Evolutionary conservation across 64 coral and sea anemone genomes (phyloP).

Genomic region (Dendrophyllia cribrosa): DNA sequence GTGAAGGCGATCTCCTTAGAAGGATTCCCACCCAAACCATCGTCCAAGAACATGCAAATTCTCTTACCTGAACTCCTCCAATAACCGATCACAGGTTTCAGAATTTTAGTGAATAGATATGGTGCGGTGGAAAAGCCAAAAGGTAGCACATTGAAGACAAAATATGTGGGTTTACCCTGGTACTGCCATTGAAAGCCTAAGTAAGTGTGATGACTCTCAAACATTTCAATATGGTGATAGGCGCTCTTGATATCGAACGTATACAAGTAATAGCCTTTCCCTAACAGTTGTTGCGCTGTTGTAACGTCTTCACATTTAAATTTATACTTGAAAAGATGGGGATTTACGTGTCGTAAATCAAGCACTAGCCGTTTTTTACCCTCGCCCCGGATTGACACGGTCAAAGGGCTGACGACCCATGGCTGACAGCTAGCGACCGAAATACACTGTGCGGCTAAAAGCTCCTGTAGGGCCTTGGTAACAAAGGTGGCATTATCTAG

Average conservation of each 20-base stretch:
- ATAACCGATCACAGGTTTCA: not conserved
- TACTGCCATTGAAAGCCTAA: not conserved
- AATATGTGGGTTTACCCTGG: not conserved
- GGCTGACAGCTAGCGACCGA: not conserved
- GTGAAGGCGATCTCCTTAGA: no score
- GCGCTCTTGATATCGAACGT: conserved; percentile 49
- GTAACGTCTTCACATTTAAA: conserved; percentile 45
- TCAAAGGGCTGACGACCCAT: conserved; percentile 38
- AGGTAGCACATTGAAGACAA: conserved; percentile 22
- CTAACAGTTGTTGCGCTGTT: conserved; percentile 2
- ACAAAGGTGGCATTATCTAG: conserved; percentile 35
- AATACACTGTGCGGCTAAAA: not conserved
- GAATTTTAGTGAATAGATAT: conserved; percentile 32
- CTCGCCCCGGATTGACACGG: not conserved
- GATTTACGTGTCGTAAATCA: conserved; percentile 50
- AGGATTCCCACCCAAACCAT: no score
- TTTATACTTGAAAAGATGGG: conserved; percentile 44
- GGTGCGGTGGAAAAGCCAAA: conserved; percentile 15
- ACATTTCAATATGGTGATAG: conserved; percentile 38
- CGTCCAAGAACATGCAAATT: not conserved
- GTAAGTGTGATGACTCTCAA: not conserved
- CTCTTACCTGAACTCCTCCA: not conserved
- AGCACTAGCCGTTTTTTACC: conserved; percentile 57
- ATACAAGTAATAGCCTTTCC: conserved; percentile 9
- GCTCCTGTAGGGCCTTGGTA: conserved; percentile 19